Conservation (phyloP, 2,113 vertebrate genomes). For the Apodemus speciosus region DNA sequence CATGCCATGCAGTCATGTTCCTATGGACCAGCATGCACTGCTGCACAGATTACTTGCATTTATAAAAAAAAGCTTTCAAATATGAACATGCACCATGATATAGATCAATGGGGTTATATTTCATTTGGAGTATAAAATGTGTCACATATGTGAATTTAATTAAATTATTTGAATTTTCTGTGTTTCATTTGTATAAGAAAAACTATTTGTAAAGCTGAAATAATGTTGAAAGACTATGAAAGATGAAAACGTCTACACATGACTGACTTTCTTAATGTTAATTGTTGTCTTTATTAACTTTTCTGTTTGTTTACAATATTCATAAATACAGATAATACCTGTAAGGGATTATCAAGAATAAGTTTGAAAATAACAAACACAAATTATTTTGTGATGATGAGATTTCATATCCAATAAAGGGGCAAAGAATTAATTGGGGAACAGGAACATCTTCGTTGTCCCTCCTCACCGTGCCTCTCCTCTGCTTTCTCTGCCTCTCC, state of each 20-base stretch:
- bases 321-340: background rate
- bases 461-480: background rate
- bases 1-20: fast-evolving
- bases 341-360: background rate
- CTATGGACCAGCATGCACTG: background rate
- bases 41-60: background rate
- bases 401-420: background rate
- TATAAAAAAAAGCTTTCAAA: background rate
- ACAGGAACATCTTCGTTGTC: background rate
- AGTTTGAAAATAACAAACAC: background rate
- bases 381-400: conserved; percentile 29
- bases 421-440: background rate
- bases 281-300: background rate
- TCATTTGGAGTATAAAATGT: background rate
- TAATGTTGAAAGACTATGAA: background rate
- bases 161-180: background rate
- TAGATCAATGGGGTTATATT: background rate
- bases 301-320: background rate
- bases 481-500: background rate
- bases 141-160: background rate
- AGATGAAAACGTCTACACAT: background rate
- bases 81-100: background rate
- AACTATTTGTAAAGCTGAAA: background rate
- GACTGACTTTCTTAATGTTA: background rate
- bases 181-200: background rate